These are phyloP conservation scores for Myocastor coypus DNA, from an alignment of 2,113 vertebrate species.

Conservation along the genomic window DNA sequence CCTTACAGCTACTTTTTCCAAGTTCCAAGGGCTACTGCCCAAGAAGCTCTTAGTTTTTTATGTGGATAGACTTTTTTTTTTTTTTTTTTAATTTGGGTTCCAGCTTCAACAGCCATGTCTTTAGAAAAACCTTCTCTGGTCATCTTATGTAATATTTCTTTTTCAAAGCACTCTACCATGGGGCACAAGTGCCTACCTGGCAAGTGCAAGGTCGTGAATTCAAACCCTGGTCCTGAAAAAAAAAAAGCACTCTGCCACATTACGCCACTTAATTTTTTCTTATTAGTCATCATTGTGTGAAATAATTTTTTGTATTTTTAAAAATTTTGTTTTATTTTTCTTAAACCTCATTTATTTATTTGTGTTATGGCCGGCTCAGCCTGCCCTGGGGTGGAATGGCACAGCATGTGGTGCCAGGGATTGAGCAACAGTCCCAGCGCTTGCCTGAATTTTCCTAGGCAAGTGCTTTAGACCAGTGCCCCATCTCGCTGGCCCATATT, in stretches of 20 bases:
- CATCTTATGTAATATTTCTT: not conserved
- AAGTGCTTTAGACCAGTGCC: too few species aligned
- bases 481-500: too few species aligned
- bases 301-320: conserved; percentile 33
- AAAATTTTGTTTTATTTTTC: too few species aligned
- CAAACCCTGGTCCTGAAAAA: too few species aligned
- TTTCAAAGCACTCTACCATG: conserved; percentile 38
- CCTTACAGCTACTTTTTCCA: conserved; percentile 3
- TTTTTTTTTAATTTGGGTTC: conserved; percentile 44
- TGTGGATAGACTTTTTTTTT: not conserved
- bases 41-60: conserved; percentile 36
- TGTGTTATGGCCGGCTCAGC: too few species aligned
- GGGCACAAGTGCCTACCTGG: too few species aligned
- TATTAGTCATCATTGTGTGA: not conserved
- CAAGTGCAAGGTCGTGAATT: too few species aligned
- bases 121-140: conserved; percentile 21
- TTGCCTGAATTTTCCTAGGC: too few species aligned
- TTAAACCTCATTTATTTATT: too few species aligned
- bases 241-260: not conserved
- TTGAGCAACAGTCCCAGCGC: too few species aligned
- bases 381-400: too few species aligned
- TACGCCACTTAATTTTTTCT: conserved; percentile 10
- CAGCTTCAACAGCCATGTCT: not conserved
- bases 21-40: conserved; percentile 15
- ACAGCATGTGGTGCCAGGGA: too few species aligned